Evolutionary conservation across 2,113 vertebrate species (phyloP), one percentile per base, ranked within the genome.

Genomic region (Litocranius walleri): DNA sequence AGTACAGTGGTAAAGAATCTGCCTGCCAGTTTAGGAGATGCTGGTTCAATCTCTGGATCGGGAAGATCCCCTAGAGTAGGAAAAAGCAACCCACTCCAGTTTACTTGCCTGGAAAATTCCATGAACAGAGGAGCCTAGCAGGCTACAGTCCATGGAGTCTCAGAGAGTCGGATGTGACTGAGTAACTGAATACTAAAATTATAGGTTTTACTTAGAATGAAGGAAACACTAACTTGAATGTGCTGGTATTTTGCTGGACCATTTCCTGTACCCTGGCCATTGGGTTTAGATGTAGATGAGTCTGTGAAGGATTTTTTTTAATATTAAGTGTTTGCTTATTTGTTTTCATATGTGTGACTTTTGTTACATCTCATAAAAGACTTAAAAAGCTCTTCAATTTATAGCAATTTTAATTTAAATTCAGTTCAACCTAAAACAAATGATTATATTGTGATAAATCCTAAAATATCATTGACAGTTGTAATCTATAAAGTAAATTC

Each of bases 321-420:
- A 74, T 15, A 62, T 80, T 57, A 84, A 71, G 3, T 30, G 84
- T 87, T 71, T 94, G 17, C 14, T 74, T 52, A 12, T 56, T 96
- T 50, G 4, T 94, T 88, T 97, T 95, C 40, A 50, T 4, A 16
- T 86, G 5, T 84, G 43, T 96, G 45, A 33, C 15, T 84, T 94
- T 80, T 61, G 10, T 87, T 61, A 30, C 36, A 14, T 11, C 30
- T 95, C 56, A 10, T 61, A 50, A 77, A 83, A 89, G n/a, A 74
- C 30, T 74, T 81, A 94, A n/a, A 71, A 90, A 90, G 4, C 33
- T 21, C 83, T 94, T 93, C 2, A 52, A 29, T 83, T 30, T 67
- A 43, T 67, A 71, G 29, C 10, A 67, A 54, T 62, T 86, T 84
- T 84, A 45, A 61, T 50, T 85, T 96, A 40, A 88, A 67, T 94